These are phyloP conservation scores for Anthonomus grandis DNA, from an alignment of 1,140 invertebrate genomes.

Conservation along the genomic window DNA sequence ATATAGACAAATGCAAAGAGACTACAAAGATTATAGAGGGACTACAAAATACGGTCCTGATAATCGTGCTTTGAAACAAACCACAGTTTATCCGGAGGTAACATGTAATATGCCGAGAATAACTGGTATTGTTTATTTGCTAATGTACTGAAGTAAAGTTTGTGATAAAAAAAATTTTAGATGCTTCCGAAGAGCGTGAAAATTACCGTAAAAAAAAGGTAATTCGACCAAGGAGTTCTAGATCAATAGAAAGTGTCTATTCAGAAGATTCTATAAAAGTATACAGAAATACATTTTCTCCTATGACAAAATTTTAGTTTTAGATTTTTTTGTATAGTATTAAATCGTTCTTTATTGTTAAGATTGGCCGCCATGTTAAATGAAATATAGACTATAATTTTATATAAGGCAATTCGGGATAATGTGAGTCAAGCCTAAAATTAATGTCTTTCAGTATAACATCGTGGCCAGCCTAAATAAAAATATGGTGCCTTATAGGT, in stretches of 20 bases:
- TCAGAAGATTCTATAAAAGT: constrained; percentile 38
- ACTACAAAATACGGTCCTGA: constrained; percentile 16
- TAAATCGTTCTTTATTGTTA: no score
- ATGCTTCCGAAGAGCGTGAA: constrained; percentile 21
- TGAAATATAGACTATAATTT: no score
- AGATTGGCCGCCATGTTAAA: no score
- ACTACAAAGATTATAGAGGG: constrained; percentile 44
- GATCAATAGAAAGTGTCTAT: constrained; percentile 30
- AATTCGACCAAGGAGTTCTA: constrained; percentile 34
- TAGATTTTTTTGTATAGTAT: no score
- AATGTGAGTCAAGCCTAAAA: no score
- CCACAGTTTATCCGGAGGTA: constrained; percentile 44
- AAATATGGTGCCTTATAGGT: no score
- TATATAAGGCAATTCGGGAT: no score
- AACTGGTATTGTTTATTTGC: constrained; percentile 30
- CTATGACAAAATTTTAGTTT: constrained; percentile 32
- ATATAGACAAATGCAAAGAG: constrained; percentile 42
- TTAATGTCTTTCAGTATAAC: no score
- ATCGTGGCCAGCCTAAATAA: no score
- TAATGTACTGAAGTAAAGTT: background rate
- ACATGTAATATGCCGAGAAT: constrained; percentile 46
- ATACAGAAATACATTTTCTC: constrained; percentile 33
- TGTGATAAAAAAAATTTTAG: constrained; percentile 12
- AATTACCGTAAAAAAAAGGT: constrained; percentile 45
- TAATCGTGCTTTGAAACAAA: constrained; percentile 22